Percentiles rank a stretch among this genome's conserved stretches.
phyloP scores from a whole-genome alignment of 2,888 invertebrate genomes.

The Furcula furcula region DNA sequence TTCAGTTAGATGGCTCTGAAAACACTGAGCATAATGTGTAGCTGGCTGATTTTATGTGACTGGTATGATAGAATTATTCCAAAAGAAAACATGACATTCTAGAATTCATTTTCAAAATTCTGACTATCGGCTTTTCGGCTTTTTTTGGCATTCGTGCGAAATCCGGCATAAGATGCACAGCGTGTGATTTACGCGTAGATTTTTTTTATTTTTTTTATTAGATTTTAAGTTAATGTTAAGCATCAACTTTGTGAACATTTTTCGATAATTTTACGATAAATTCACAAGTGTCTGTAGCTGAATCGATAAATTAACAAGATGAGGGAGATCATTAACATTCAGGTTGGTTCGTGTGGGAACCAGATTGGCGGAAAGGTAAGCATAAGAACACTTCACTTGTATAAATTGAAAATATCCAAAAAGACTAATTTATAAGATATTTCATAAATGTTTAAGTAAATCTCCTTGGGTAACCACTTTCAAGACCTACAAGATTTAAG shows the following conservation, averaged over 20 bases:
- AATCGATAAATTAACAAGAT: conserved; percentile 75
- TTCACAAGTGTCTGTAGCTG: conserved; percentile 54
- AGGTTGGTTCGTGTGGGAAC: conserved; percentile 88
- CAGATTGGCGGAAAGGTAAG: conserved; percentile 80
- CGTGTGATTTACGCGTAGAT: conserved; percentile 46
- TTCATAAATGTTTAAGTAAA: too few species aligned
- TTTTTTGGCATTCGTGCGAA: conserved; percentile 50
- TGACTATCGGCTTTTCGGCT: conserved; percentile 3
- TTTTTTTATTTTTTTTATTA: conserved; percentile 57
- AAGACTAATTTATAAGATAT: too few species aligned
- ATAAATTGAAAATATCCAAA: too few species aligned
- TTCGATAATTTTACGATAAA: conserved; percentile 54
- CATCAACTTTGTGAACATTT: conserved; percentile 48
- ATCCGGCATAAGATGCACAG: conserved; percentile 63
- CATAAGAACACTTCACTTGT: too few species aligned
- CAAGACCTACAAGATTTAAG: too few species aligned
- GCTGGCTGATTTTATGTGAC: conserved; percentile 4
- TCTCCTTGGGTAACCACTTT: too few species aligned
- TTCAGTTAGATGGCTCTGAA: conserved; percentile 9
- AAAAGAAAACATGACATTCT: conserved; percentile 41
- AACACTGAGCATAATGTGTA: too few species aligned
- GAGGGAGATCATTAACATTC: conserved; percentile 90
- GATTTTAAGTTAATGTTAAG: conserved; percentile 75
- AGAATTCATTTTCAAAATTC: conserved; percentile 45
- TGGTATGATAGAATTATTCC: conserved; percentile 11